Evolutionary conservation across 2,797 vertebrate genomes (phyloP).

Genomic region (Amblyopsis hoosieri): DNA sequence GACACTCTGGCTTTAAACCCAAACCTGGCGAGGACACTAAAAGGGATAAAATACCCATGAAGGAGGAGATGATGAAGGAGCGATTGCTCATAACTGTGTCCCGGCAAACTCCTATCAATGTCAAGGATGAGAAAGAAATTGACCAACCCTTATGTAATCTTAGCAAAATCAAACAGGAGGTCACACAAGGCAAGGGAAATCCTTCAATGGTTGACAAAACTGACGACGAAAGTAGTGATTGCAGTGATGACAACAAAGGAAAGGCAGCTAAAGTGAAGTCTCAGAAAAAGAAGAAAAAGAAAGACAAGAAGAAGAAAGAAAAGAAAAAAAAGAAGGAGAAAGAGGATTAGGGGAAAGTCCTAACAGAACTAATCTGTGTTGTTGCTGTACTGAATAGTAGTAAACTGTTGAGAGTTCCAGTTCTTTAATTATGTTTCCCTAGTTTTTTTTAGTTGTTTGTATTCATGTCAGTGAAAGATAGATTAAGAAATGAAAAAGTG

Average conservation of each 20-base stretch:
- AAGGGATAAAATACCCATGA: slow-evolving; percentile 25
- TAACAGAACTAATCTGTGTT: slow-evolving; percentile 8
- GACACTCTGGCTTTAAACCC: slow-evolving; percentile 12
- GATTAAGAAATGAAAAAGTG: no score
- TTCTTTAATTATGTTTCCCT: no score
- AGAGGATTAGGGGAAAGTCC: slow-evolving; percentile 10
- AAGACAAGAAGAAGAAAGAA: slow-evolving; percentile 59
- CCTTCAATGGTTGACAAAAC: slow-evolving; percentile 7
- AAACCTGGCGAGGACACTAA: not conserved
- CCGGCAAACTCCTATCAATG: slow-evolving; percentile 10
- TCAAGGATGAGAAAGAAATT: slow-evolving; percentile 35
- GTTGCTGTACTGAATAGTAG: not conserved
- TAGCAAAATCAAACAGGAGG: slow-evolving; percentile 16
- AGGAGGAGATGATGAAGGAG: slow-evolving; percentile 59
- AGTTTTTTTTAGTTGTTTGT: no score
- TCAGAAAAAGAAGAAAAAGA: slow-evolving; percentile 61
- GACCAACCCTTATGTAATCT: not conserved
- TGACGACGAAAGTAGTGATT: slow-evolving; percentile 30
- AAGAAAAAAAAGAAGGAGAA: slow-evolving; percentile 41
- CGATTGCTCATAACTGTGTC: slow-evolving; percentile 60
- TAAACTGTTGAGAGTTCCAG: no score
- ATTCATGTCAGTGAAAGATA: no score
- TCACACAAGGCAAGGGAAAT: slow-evolving; percentile 4
- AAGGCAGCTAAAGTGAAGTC: slow-evolving; percentile 51
- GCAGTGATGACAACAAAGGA: slow-evolving; percentile 24